Evolutionary conservation across 2,888 invertebrate species (phyloP), one percentile per base, ranked within the genome.

Genomic region (Aplocera efformata): DNA sequence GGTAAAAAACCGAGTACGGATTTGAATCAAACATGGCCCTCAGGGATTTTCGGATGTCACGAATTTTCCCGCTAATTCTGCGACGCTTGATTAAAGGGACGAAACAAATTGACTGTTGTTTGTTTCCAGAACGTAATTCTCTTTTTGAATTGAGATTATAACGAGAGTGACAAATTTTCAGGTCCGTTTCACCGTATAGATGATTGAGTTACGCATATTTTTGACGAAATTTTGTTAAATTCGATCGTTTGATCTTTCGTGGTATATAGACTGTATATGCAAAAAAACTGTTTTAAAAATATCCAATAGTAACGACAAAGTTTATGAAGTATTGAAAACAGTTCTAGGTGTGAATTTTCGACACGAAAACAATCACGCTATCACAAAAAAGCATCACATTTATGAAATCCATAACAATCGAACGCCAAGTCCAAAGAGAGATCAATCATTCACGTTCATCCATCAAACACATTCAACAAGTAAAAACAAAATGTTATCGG

Each of bases 401-500:
- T 63, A 65, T 51, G 62, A 73, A 78, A 74, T 75, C 77, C 75
- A 77, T 77, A 69, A 72, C 64, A 67, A 67, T 67, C 65, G 67
- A 65, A 75, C 60, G 65, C 42, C 53, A 64, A 67, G 58, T 67
- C 62, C 58, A 58, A 73, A 70, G 71, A 65, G 67, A 60, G 63
- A 86, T 86, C 84, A 81, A 88, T 86, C 85, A 85, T 84, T 70
- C 63, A 30, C 62, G 63, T 75, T 77, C 81, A 85, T 84, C 82
- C 76, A 85, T 86, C 85, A 85, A 77, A 63, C 61, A 72, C 72
- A 79, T 82, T 84, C 86, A 88, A 88, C 86, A 88, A 85, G 86
- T 88, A 84, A 85, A 84, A 86, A 86, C 85, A 83, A 84, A 83
- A 81, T 75, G 77, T 74, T 81, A 79, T 78, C 79, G 74, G 62